A percentile compares a stretch with the other conserved stretches of the same genome.
Evolutionary conservation across 2,888 invertebrate species (phyloP).

Genomic region (Chaetogeoica ovagalla): DNA sequence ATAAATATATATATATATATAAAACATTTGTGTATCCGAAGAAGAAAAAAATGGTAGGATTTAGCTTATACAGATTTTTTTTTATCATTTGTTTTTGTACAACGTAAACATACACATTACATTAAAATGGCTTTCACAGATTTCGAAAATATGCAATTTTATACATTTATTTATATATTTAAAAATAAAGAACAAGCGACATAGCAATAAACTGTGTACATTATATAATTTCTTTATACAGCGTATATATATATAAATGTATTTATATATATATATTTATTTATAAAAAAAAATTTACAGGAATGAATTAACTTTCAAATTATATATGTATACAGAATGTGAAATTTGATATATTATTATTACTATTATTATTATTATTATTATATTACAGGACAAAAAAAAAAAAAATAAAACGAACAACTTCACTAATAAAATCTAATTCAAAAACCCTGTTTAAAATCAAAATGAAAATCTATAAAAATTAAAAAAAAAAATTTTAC

Average conservation of each 20-base stretch:
- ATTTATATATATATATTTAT: slow-evolving; percentile 27
- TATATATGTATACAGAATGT: background rate
- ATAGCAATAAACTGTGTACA: slow-evolving; percentile 38
- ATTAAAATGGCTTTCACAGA: slow-evolving; percentile 42
- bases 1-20: slow-evolving; percentile 17
- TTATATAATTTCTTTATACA: slow-evolving; percentile 52
- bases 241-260: slow-evolving; percentile 26
- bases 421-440: slow-evolving; percentile 49
- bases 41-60: slow-evolving; percentile 34
- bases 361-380: background rate
- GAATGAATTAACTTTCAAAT: too few relatives aligned
- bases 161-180: slow-evolving; percentile 40
- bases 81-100: slow-evolving; percentile 11
- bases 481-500: slow-evolving; percentile 37
- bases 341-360: slow-evolving; percentile 19
- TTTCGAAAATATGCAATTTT: slow-evolving; percentile 51
- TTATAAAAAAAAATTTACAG: slow-evolving; percentile 7
- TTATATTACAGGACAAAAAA: slow-evolving; percentile 42
- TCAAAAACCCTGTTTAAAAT: slow-evolving; percentile 52
- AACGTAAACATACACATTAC: slow-evolving; percentile 25
- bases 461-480: slow-evolving; percentile 46
- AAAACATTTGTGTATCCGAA: slow-evolving; percentile 27
- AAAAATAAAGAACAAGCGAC: slow-evolving; percentile 30
- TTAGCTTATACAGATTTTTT: slow-evolving; percentile 31
- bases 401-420: slow-evolving; percentile 50